Evolutionary conservation across 2,888 invertebrate genomes (phyloP).

Genomic region (Carabus problematicus): DNA sequence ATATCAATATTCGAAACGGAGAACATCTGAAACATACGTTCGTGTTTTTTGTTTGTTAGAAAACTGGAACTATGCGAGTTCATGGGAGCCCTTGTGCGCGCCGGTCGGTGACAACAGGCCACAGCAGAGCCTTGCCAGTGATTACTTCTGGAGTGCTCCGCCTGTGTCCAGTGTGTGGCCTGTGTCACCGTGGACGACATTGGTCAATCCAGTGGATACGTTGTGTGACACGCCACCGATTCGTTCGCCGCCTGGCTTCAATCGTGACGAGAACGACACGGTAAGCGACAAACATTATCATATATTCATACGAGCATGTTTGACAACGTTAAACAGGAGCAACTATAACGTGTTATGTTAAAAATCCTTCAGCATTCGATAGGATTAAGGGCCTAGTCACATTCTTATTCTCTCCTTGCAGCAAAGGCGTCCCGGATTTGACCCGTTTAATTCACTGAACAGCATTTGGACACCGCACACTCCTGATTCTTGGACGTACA

Average conservation of each 20-base stretch:
- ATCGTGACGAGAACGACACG: constrained; percentile 26
- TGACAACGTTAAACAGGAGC: background rate
- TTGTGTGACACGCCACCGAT: constrained; percentile 47
- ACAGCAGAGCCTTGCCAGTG: constrained; percentile 30
- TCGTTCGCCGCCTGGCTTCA: constrained; percentile 58
- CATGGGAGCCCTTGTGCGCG: constrained; percentile 37
- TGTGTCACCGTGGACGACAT: constrained; percentile 50
- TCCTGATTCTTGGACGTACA: constrained; percentile 56
- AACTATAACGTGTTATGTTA: background rate
- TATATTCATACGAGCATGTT: background rate
- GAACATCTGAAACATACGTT: background rate
- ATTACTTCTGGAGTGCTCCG: constrained; percentile 22
- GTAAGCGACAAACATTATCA: background rate
- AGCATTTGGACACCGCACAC: constrained; percentile 58
- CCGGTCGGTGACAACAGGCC: constrained; percentile 38
- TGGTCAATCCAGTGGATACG: constrained; percentile 22
- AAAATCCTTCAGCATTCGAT: background rate
- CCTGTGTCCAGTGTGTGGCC: constrained; percentile 54
- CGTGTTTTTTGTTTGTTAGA: constrained; percentile 21
- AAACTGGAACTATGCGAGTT: constrained; percentile 34
- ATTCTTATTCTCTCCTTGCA: background rate
- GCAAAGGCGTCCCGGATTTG: constrained; percentile 53
- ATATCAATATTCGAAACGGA: background rate
- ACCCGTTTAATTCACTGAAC: constrained; percentile 59
- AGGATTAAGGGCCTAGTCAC: background rate